phyloP scores from a whole-genome alignment of 2,888 invertebrate species.

The Sicus ferrugineus region DNA sequence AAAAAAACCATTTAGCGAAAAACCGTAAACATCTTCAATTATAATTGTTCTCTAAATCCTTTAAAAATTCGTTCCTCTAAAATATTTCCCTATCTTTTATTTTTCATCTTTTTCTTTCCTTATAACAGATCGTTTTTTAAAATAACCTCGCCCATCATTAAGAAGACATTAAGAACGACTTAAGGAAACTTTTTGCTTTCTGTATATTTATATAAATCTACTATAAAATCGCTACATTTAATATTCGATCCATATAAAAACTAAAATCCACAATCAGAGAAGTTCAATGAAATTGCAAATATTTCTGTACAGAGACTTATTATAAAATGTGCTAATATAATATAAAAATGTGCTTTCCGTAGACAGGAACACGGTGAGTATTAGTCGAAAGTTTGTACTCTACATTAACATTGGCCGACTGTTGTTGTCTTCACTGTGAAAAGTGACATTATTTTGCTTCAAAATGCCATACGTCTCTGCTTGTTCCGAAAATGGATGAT shows the following conservation, averaged over 20 bases:
- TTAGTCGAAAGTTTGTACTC: slow-evolving; percentile 25
- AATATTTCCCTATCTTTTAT: no score
- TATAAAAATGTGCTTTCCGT: neutral
- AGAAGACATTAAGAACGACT: no score
- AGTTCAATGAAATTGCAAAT: no score
- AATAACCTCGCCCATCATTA: no score
- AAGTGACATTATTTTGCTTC: slow-evolving; percentile 33
- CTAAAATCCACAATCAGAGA: neutral
- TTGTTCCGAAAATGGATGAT: slow-evolving; percentile 57
- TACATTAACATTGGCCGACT: neutral
- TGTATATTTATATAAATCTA: no score
- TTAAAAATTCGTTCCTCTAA: no score
- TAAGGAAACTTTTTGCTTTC: no score
- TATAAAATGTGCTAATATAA: neutral
- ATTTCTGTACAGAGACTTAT: neutral
- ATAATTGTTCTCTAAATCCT: no score
- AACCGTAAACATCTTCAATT: no score
- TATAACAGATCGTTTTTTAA: no score
- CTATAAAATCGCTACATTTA: neutral
- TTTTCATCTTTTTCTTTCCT: no score
- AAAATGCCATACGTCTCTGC: slow-evolving; percentile 58
- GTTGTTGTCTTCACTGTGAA: neutral
- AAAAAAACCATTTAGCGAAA: no score
- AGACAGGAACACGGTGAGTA: slow-evolving; percentile 25
- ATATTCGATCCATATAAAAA: neutral